Base-by-base conservation (phyloP, 2,888 invertebrate species). In the Timema podura region DNA sequence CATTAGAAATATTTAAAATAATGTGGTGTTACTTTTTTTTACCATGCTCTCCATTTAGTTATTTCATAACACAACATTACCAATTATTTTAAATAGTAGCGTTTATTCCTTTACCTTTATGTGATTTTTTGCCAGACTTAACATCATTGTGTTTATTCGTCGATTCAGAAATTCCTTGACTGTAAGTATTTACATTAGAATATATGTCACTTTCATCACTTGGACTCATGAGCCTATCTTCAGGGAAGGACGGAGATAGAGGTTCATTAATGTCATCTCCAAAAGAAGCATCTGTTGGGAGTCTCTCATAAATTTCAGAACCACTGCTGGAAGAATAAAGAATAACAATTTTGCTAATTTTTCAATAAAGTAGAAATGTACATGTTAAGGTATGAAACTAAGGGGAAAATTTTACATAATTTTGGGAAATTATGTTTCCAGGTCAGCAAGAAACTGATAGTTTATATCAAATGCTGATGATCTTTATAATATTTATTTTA, bases 191-290 rank as follows among this genome's bases (percentile, higher is more conserved):
- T 75, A 88, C 85, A 79, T 87, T 87, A 69, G 84, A 84, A 79
- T 86, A 88, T 78, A 88, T 87, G 79, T 89, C 88, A 77, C 88
- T 88, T 77, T 89, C 89, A 79, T 89, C 89, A 79, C 88, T 88
- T 30, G 87, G 86, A 80, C 85, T 86, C 15, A 84, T 78, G 48
- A 79, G 80, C 73, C 84, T 81, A 76, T 86, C 85, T 76, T 85
- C 85, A 45, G 84, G 85, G 77, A 78, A 78, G 10, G 82, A 81
- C 13, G 83, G 82, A 6, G 84, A 83, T 74, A 76, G 79, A 71
- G 77, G 80, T 68, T 79, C 80, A 68, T 79, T 78, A 30, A 78
- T 74, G 68, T 80, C 81, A 72, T 80, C 80, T 11, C 77, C 79
- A 68, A 78, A 76, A 64, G 78, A 77, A 61, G 77, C 83, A 71